A percentile compares a stretch with the other conserved stretches of the same genome.
phyloP scores from a whole-genome alignment of 2,888 invertebrate species.

The Agrotis puta region DNA sequence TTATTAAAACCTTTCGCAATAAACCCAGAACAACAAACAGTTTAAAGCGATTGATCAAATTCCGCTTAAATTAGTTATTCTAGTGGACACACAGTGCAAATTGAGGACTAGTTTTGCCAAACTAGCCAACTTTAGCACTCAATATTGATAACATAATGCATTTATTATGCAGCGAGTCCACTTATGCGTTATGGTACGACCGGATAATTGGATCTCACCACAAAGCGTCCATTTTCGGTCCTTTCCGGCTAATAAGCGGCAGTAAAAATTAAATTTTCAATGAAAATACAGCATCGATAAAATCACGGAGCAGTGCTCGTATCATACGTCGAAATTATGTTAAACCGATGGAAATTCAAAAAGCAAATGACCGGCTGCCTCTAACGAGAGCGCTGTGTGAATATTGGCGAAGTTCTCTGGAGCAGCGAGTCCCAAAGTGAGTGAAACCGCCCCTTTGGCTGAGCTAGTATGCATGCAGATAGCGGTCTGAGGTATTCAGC shows the following conservation, averaged over 20 bases:
- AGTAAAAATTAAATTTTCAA: constrained; percentile 36
- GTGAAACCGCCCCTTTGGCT: constrained; percentile 33
- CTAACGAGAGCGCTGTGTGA: constrained; percentile 71
- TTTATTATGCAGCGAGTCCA: constrained; percentile 46
- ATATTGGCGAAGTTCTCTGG: constrained; percentile 67
- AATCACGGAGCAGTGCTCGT: constrained; percentile 57
- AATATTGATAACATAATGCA: constrained; percentile 52
- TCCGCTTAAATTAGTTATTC: constrained; percentile 26
- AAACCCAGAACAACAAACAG: constrained; percentile 11
- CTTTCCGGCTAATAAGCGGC: constrained; percentile 33
- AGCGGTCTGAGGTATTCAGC: constrained; percentile 23
- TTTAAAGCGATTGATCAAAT: constrained; percentile 21
- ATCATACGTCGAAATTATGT: constrained; percentile 64
- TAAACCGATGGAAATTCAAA: constrained; percentile 72
- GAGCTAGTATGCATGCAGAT: constrained; percentile 57
- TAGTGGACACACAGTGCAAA: constrained; percentile 28
- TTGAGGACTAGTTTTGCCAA: constrained; percentile 28
- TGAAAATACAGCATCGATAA: constrained; percentile 51
- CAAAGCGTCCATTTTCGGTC: constrained; percentile 43
- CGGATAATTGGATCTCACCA: constrained; percentile 52
- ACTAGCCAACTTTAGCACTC: constrained; percentile 33
- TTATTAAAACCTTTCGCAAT: constrained; percentile 28
- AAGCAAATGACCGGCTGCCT: constrained; percentile 72
- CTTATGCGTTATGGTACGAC: constrained; percentile 31
- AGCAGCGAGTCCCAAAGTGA: constrained; percentile 60